Evolutionary conservation across 2,113 vertebrate genomes (phyloP).

Genomic region (Formicarius rufipectus): DNA sequence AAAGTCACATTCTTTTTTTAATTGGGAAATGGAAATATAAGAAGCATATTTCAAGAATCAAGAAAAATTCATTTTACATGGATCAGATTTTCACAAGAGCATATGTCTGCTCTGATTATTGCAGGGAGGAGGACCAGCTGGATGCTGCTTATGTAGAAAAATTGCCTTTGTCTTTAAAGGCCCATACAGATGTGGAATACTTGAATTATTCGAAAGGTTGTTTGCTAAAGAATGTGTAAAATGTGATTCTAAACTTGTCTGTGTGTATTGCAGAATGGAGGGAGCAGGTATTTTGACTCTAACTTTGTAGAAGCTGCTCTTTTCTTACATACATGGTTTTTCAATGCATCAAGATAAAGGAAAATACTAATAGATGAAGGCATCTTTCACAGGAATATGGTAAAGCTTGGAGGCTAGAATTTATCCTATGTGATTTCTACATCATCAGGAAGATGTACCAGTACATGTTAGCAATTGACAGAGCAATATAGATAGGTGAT

Average conservation of each 20-base stretch:
- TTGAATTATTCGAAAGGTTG: slow-evolving; percentile 3
- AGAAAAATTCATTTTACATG: not conserved
- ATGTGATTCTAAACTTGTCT: not conserved
- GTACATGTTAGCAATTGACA: not conserved
- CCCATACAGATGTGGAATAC: not conserved
- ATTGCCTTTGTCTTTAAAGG: not conserved
- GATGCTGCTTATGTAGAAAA: not conserved
- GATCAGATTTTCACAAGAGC: not conserved
- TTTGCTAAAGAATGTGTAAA: not conserved
- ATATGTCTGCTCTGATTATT: not conserved
- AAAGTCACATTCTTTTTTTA: slow-evolving; percentile 4
- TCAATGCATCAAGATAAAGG: not conserved
- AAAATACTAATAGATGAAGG: not conserved
- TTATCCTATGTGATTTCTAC: not conserved
- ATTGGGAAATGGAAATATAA: not conserved
- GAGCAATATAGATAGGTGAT: not conserved
- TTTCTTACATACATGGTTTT: not conserved
- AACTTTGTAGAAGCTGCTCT: not conserved
- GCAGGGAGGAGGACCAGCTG: not conserved
- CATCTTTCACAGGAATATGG: not conserved
- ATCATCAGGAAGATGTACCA: not conserved
- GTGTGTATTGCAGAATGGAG: not conserved
- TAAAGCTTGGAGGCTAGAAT: not conserved
- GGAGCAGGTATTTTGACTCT: not conserved
- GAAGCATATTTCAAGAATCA: not conserved